Evolutionary conservation across 2,888 invertebrate species (phyloP).

Genomic region (Eurois occulta): DNA sequence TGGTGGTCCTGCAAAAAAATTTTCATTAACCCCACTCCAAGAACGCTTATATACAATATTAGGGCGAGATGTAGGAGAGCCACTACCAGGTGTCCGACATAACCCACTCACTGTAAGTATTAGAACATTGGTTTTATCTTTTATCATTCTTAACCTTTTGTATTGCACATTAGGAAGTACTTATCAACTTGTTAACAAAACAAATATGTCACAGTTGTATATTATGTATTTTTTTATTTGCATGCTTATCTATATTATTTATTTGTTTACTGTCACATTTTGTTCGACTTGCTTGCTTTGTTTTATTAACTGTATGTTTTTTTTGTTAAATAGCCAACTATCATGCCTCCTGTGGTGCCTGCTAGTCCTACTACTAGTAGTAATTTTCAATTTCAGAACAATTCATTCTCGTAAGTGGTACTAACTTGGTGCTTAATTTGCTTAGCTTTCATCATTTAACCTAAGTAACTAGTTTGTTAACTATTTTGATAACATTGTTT

Average conservation of each 20-base stretch:
- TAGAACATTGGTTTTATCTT: constrained; percentile 4
- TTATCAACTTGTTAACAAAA: too few relatives aligned
- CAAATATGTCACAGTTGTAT: too few relatives aligned
- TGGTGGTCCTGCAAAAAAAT: not conserved
- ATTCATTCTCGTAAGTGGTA: constrained; percentile 14
- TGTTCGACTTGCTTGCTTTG: constrained; percentile 1
- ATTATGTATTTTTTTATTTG: too few relatives aligned
- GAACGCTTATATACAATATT: not conserved
- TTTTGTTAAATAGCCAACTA: constrained; percentile 5
- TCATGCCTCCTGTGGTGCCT: not conserved
- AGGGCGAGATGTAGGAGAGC: constrained; percentile 8
- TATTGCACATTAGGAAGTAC: not conserved
- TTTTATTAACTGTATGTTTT: not conserved
- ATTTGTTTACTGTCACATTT: not conserved
- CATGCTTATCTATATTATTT: not conserved
- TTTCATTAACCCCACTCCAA: not conserved
- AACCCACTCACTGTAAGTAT: constrained; percentile 14
- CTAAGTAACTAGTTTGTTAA: not conserved
- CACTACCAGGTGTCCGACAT: constrained; percentile 4
- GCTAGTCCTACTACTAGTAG: not conserved
- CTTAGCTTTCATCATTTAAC: not conserved
- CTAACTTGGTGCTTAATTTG: constrained; percentile 5
- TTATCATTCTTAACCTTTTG: constrained; percentile 3
- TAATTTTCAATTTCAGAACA: not conserved
- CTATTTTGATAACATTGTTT: too few relatives aligned